These are phyloP conservation scores for Melitaea athalia DNA, from an alignment of 2,888 invertebrate species.

Conservation along the genomic window DNA sequence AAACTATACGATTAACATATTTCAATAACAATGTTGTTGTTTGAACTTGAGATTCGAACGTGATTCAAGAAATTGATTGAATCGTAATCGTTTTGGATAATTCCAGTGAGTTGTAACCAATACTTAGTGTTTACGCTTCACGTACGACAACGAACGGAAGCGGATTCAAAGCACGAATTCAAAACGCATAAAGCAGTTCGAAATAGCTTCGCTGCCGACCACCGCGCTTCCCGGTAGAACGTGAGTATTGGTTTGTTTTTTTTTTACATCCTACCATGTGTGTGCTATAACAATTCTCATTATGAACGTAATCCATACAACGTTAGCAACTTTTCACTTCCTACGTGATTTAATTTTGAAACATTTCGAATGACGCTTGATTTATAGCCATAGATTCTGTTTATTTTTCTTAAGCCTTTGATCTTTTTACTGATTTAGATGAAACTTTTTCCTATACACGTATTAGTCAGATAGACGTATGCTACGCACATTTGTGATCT, in stretches of 20 bases:
- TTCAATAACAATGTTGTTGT: slow-evolving; percentile 2
- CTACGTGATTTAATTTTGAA: slow-evolving; percentile 23
- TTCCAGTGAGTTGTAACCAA: slow-evolving; percentile 37
- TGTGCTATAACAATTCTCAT: slow-evolving; percentile 27
- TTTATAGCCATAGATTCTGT: slow-evolving; percentile 10
- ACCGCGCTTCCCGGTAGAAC: slow-evolving; percentile 42
- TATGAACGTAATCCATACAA: slow-evolving; percentile 22
- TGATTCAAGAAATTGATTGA: slow-evolving; percentile 20
- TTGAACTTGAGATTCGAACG: slow-evolving; percentile 12
- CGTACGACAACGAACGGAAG: slow-evolving; percentile 59
- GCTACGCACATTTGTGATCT: not conserved
- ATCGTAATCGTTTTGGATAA: slow-evolving; percentile 51
- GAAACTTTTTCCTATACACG: slow-evolving; percentile 3
- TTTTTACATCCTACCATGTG: slow-evolving; percentile 29
- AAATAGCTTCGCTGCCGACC: slow-evolving; percentile 59
- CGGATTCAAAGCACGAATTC: slow-evolving; percentile 50
- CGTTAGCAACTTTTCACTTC: slow-evolving; percentile 22
- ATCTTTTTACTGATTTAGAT: slow-evolving; percentile 12
- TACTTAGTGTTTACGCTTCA: slow-evolving; percentile 60
- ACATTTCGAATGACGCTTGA: slow-evolving; percentile 18
- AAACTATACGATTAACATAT: slow-evolving; percentile 9
- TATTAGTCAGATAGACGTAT: not conserved
- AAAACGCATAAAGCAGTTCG: slow-evolving; percentile 50
- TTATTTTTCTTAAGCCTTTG: slow-evolving; percentile 15
- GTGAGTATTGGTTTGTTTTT: slow-evolving; percentile 51